A percentile compares a stretch with the other conserved stretches of the same genome.
Conservation (phyloP, 2,113 vertebrate species). For the Psittacula cyanocephala region DNA sequence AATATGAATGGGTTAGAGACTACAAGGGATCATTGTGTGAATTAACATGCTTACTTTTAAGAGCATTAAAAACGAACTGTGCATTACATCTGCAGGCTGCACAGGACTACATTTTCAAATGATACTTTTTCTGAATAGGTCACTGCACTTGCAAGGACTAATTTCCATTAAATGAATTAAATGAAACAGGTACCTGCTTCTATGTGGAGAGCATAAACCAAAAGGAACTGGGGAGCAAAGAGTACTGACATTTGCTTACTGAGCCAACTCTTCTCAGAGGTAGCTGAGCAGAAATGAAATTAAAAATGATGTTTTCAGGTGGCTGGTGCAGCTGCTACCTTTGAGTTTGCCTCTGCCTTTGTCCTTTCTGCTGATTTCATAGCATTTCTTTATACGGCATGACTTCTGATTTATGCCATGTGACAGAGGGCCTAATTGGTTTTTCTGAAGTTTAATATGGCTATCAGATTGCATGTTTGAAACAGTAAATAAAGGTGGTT, state of each 20-base stretch:
- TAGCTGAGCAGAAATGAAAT: conserved; percentile 9
- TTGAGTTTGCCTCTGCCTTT: not conserved
- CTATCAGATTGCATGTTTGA: not conserved
- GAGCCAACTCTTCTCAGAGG: not conserved
- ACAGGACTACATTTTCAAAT: not conserved
- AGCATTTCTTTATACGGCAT: not conserved
- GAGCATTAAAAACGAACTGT: not conserved
- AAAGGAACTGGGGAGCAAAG: not conserved
- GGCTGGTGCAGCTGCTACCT: not conserved
- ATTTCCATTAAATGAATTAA: not conserved
- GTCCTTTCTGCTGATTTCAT: not conserved
- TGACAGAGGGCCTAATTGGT: not conserved
- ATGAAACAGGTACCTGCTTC: not conserved
- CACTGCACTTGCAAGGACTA: not conserved
- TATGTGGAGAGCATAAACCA: not conserved
- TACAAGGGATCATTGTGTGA: not conserved
- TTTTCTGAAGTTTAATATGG: not conserved
- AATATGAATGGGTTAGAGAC: not conserved
- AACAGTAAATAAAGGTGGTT: not conserved
- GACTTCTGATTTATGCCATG: not conserved
- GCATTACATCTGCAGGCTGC: not conserved
- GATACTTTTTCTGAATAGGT: not conserved
- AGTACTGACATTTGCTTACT: not conserved
- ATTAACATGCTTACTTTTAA: not conserved
- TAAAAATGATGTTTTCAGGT: conserved; percentile 13